Conservation (phyloP, 2,888 invertebrate species). For the Cephus pulcher region DNA sequence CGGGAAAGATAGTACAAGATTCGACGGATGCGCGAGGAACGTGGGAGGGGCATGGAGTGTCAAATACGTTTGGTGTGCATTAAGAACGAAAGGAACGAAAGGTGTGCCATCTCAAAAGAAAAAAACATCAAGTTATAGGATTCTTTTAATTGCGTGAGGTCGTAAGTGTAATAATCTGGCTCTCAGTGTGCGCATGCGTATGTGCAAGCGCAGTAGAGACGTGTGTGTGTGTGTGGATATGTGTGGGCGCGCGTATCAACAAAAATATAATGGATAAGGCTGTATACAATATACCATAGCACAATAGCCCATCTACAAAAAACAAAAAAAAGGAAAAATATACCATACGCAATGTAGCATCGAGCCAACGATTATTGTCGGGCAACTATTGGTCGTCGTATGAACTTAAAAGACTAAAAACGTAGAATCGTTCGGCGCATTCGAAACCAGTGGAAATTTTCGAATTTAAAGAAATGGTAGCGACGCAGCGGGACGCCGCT, state of each 20-base stretch:
- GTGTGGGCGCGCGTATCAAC: conserved; percentile 27
- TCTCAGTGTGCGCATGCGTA: conserved; percentile 18
- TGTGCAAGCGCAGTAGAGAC: not conserved
- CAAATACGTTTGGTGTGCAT: too few species aligned
- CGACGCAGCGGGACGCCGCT: too few species aligned
- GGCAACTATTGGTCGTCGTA: not conserved
- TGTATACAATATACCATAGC: conserved; percentile 40
- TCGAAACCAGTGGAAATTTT: too few species aligned
- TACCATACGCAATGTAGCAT: conserved; percentile 28
- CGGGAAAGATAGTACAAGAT: too few species aligned
- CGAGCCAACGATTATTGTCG: too few species aligned
- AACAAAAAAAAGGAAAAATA: conserved; percentile 27
- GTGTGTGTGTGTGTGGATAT: not conserved
- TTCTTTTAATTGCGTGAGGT: conserved; percentile 50
- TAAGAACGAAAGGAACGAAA: conserved; percentile 6
- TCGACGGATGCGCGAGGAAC: too few species aligned
- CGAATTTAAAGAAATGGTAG: too few species aligned
- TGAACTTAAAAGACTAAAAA: conserved; percentile 23
- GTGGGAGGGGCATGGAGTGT: too few species aligned
- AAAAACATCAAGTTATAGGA: conserved; percentile 59
- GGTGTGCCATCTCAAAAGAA: conserved; percentile 27
- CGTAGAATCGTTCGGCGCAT: conserved; percentile 3
- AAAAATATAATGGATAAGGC: not conserved
- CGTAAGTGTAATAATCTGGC: conserved; percentile 25
- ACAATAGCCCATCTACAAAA: conserved; percentile 45